These are phyloP conservation scores for Panthera leo DNA, from an alignment of 2,113 vertebrate genomes.

Conservation along the genomic window DNA sequence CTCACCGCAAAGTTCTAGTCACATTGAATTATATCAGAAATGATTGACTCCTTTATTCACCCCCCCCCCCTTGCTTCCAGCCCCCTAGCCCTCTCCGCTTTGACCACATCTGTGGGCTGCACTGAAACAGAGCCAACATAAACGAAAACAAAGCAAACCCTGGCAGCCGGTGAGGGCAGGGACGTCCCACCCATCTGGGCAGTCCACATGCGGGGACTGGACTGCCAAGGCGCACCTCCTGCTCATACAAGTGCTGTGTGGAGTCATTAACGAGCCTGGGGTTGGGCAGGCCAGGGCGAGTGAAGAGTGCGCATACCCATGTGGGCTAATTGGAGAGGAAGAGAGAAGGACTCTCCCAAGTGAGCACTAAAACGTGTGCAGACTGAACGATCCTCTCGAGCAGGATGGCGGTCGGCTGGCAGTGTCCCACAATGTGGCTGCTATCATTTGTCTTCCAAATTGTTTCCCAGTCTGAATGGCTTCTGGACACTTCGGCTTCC, in stretches of 20 bases:
- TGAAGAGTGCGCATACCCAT: rapidly evolving
- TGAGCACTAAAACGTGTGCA: background rate
- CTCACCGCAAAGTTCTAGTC: background rate
- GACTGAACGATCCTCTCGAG: background rate
- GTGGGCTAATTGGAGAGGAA: background rate
- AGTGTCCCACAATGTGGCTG: background rate
- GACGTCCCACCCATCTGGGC: background rate
- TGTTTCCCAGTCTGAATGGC: background rate
- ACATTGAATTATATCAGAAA: background rate
- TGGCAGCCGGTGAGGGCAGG: background rate
- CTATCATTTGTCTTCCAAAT: background rate
- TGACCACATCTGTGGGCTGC: constrained; percentile 2
- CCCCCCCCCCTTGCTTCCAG: background rate
- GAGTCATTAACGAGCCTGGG: background rate
- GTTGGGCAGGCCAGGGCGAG: background rate
- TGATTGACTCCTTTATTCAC: background rate
- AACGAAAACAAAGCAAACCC: constrained; percentile 17
- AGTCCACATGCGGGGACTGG: background rate
- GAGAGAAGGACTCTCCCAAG: background rate
- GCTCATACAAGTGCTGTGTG: rapidly evolving
- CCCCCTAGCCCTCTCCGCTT: background rate
- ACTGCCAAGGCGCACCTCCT: background rate
- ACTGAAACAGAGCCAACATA: background rate
- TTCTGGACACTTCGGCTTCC: background rate
- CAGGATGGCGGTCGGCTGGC: background rate